Conservation (phyloP, 2,113 vertebrate species). For the Barnardius zonarius region DNA sequence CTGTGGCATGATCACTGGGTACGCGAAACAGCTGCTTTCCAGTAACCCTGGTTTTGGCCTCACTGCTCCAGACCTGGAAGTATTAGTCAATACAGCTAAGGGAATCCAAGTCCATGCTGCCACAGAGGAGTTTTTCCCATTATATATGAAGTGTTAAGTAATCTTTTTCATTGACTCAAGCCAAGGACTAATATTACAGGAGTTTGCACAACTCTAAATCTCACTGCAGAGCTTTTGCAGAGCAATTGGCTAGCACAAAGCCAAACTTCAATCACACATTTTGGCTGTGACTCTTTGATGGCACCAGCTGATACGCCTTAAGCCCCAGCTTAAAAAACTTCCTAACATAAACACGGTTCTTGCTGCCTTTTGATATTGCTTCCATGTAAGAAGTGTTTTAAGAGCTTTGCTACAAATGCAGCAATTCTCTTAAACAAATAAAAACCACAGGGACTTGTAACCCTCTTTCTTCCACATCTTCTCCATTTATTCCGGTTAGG, state of each 20-base stretch:
- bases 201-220: not conserved
- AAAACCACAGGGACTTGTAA: not conserved
- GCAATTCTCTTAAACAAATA: not conserved
- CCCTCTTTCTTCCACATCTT: not conserved
- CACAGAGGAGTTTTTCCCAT: not conserved
- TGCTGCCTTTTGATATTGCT: not conserved
- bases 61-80: not conserved
- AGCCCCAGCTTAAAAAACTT: not conserved
- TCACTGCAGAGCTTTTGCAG: not conserved
- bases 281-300: not conserved
- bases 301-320: not conserved
- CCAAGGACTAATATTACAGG: not conserved
- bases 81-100: not conserved
- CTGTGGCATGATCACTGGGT: rapidly evolving
- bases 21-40: not conserved
- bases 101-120: not conserved
- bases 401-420: not conserved
- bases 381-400: not conserved
- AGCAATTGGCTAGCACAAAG: not conserved
- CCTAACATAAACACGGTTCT: not conserved
- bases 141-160: not conserved
- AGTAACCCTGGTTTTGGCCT: not conserved
- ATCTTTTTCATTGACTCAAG: not conserved
- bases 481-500: not conserved
- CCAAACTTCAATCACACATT: not conserved